Evolutionary conservation across 2,888 invertebrate species (phyloP), one percentile per base, ranked within the genome.

Genomic region (Frankliniella intonsa): DNA sequence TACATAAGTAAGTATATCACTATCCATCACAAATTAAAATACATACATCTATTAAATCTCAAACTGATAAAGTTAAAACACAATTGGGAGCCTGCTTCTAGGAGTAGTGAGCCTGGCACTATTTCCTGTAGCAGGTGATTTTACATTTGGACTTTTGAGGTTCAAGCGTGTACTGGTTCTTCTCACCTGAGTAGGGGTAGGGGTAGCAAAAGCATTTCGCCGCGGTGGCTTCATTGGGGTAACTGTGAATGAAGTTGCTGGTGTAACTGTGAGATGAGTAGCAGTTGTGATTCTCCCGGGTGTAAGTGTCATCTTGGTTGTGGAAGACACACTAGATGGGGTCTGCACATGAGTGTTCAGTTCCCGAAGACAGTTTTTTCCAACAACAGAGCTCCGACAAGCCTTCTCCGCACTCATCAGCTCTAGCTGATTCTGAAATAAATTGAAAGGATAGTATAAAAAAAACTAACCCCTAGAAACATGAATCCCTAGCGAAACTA

Each of bases 391-490:
- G 69, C 69, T 76, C 69, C 69, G 69, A 76, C 69, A 76, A 22
- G 25, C 69, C 25, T 76, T 76, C 69, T 76, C 69, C 69, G 69
- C 12, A 25, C 69, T 76, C 69, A 76, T 22, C 9, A 25, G 69
- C 69, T 76, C 69, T n/a, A 76, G 69, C 69, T 76, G 69, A 76
- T 76, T 76, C 69, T 76, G 69, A 25, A 76, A 76, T 22, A 76
- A 9, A 25, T 12, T 38, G 38, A 38, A 38, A 38, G 38, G 38
- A 38, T 38, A 5, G 38, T 3, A 38, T 38, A 38, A 38, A 5
- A 5, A 38, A 38, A 38, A 38, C 38, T 38, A 38, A 2, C 5
- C 38, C 38, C 5, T 38, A 3, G 38, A 5, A 38, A 38, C 38
- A 38, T 38, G 2, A 38, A 38, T 38, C 38, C 38, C 19, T 55